Conservation (phyloP, 2,888 invertebrate species). For the Synanthedon tipuliformis region DNA sequence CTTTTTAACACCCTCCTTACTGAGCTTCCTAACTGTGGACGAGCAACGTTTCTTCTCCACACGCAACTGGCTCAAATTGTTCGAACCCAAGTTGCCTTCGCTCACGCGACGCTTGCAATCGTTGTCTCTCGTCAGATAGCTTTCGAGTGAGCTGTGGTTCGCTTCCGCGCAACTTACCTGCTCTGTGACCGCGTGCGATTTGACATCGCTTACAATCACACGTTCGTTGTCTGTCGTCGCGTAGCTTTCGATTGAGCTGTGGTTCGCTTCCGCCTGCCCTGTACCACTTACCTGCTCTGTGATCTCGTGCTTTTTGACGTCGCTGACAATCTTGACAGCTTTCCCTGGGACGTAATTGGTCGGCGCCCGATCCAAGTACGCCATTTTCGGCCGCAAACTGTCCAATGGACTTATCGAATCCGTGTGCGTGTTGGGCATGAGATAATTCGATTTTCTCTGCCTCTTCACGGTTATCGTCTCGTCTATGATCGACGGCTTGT, state of each 20-base stretch:
- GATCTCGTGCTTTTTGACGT: constrained; percentile 48
- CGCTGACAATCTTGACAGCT: constrained; percentile 78
- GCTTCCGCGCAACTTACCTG: constrained; percentile 51
- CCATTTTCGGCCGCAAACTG: constrained; percentile 46
- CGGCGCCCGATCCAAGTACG: constrained; percentile 50
- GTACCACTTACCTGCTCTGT: constrained; percentile 38
- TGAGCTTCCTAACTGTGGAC: constrained; percentile 45
- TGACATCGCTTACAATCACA: constrained; percentile 54
- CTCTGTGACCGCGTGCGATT: constrained; percentile 4
- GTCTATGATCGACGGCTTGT: constrained; percentile 45
- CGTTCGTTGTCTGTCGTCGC: constrained; percentile 50
- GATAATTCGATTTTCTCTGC: constrained; percentile 40
- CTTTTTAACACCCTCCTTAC: constrained; percentile 49
- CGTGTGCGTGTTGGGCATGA: constrained; percentile 40
- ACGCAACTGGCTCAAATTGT: neutral
- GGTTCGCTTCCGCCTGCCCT: constrained; percentile 28
- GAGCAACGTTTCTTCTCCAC: constrained; percentile 57
- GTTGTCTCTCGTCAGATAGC: constrained; percentile 60
- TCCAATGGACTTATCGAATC: constrained; percentile 46
- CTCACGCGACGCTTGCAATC: constrained; percentile 44
- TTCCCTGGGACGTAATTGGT: constrained; percentile 74
- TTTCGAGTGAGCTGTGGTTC: constrained; percentile 63
- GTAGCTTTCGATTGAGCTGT: constrained; percentile 67
- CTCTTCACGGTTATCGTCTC: constrained; percentile 50
- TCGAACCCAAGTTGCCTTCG: constrained; percentile 31